phyloP scores from a whole-genome alignment of 2,888 invertebrate genomes.

The Xestobium rufovillosum region DNA sequence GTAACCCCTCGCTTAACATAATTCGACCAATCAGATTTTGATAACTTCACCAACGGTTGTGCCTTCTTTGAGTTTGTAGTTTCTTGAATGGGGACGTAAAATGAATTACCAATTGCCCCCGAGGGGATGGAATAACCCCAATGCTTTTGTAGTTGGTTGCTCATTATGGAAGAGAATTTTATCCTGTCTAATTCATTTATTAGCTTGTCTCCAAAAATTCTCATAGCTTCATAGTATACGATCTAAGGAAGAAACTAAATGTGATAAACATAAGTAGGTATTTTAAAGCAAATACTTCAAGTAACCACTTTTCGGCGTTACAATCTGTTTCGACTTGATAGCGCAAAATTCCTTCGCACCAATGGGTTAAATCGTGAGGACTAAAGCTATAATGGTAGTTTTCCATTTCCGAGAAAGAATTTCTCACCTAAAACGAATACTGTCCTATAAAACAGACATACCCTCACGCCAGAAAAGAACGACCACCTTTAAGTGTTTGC shows the following conservation, averaged over 20 bases:
- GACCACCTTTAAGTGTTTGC: too few relatives aligned
- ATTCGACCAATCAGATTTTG: constrained; percentile 55
- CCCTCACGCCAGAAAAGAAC: constrained; percentile 9
- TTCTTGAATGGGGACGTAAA: constrained; percentile 32
- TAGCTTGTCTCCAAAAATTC: constrained; percentile 69
- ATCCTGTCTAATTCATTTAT: constrained; percentile 56
- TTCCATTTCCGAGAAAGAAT: constrained; percentile 48
- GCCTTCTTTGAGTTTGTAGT: constrained; percentile 17
- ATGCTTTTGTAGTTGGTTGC: constrained; percentile 43
- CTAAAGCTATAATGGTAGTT: constrained; percentile 66
- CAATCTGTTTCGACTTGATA: constrained; percentile 42
- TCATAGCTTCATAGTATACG: constrained; percentile 64
- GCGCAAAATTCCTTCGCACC: constrained; percentile 59
- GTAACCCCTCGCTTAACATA: constrained; percentile 55
- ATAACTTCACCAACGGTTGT: constrained; percentile 28
- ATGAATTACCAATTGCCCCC: constrained; percentile 25
- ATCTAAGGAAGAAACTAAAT: constrained; percentile 46
- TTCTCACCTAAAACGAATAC: constrained; percentile 21
- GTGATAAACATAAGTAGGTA: too few relatives aligned
- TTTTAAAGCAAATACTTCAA: constrained; percentile 31
- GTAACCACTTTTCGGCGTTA: constrained; percentile 31
- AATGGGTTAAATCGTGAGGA: constrained; percentile 65
- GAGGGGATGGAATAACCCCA: constrained; percentile 33
- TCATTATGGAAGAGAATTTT: constrained; percentile 58
- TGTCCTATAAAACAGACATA: constrained; percentile 7